Evolutionary conservation across 2,797 vertebrate species (phyloP), one percentile per base, ranked within the genome.

Genomic region (Salmo trutta): DNA sequence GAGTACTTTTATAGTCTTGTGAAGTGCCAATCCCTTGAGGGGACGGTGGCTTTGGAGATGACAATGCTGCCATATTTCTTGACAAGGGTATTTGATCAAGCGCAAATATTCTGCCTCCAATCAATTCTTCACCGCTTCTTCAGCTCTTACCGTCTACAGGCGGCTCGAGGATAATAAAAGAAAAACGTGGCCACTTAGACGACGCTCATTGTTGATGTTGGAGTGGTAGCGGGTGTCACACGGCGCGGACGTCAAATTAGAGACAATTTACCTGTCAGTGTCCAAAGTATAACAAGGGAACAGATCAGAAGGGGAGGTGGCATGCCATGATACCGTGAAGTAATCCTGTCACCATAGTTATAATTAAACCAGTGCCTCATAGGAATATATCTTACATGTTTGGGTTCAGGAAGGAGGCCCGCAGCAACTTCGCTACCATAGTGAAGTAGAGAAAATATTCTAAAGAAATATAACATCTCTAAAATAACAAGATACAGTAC

Each of bases 81-180:
- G 91, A 92, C 89, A 94, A 89, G 73, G 71, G 84, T 91, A 89
- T 93, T 95, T 96, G 85, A 94, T 93, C 90, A 89, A 92, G 77
- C 0, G 59, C 72, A 78, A 84, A 90, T 68, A 65, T 82, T 84
- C 85, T 74, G 83, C 85, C 93, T 93, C 90, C 88, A 89, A 87
- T 93, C 91, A 89, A 88, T 78, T 88, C 76, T 27, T 64, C 21
- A 10, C 8, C 8, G 8, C 1, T 17, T 83, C 90, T 89, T 84
- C 85, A 85, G 92, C 90, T 86, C 66, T 65, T 29, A 69, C 29
- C 19, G 52, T 80, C 17, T 77, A 64, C 59, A 64, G 59, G n/a
- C 10, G 21, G 77, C 69, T 27, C 67, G 41, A 64, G 31, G 53
- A 74, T 51, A 33, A 75, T 67, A 71, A 10, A 8, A 21, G n/a